phyloP scores from a whole-genome alignment of 1,140 invertebrate genomes.

The Conus ventricosus region DNA sequence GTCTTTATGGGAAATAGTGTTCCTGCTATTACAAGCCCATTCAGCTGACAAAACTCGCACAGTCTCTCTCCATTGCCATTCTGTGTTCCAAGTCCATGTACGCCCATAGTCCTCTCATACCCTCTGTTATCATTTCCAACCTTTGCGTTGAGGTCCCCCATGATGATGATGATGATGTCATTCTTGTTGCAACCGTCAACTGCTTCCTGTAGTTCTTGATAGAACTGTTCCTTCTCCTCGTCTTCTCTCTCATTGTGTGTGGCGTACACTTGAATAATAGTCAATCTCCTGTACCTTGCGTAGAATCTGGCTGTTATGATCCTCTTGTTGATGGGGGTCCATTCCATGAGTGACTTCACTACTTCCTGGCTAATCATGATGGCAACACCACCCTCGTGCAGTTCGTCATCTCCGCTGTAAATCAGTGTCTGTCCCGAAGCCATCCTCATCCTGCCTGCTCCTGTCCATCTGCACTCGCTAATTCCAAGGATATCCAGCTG shows the following conservation, averaged over 20 bases:
- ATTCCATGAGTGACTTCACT: too few relatives aligned
- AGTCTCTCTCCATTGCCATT: slow-evolving; percentile 45
- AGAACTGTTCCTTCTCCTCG: too few relatives aligned
- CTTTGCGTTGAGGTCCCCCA: slow-evolving; percentile 21
- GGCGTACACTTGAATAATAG: neutral
- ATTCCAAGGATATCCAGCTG: too few relatives aligned
- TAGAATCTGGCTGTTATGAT: neutral
- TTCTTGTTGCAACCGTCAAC: slow-evolving; percentile 31
- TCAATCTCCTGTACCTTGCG: neutral
- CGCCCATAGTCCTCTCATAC: slow-evolving; percentile 49
- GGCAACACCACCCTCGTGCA: too few relatives aligned
- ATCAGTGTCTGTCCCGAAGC: too few relatives aligned
- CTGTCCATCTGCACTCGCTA: too few relatives aligned
- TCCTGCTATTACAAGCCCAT: slow-evolving; percentile 74
- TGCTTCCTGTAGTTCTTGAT: slow-evolving; percentile 44
- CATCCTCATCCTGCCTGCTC: too few relatives aligned
- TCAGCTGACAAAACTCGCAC: too few relatives aligned
- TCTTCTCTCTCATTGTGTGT: too few relatives aligned
- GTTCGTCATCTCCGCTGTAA: too few relatives aligned
- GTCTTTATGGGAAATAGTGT: slow-evolving; percentile 82
- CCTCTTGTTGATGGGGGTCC: too few relatives aligned
- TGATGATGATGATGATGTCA: slow-evolving; percentile 47
- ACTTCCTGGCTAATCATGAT: too few relatives aligned
- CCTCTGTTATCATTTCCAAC: neutral
- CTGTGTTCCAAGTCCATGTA: slow-evolving; percentile 42